Conservation (phyloP, 2,797 vertebrate species). For the Diceros bicornis region DNA sequence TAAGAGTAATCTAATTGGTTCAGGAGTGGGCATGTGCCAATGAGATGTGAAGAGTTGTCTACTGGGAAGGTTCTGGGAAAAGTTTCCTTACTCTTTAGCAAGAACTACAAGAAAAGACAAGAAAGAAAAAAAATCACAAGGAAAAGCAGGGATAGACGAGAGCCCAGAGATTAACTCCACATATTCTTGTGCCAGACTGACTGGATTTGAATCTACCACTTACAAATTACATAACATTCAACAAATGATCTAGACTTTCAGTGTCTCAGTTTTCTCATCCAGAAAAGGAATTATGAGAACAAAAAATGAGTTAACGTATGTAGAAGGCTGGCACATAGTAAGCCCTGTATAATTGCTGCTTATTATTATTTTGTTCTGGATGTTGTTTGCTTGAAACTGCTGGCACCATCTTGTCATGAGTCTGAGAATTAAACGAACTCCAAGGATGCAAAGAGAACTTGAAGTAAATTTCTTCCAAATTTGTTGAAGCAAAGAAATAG, state of each 20-base stretch:
- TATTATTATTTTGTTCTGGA: background rate
- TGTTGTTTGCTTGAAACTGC: background rate
- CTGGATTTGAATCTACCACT: background rate
- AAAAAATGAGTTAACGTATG: background rate
- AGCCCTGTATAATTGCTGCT: background rate
- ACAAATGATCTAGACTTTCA: background rate
- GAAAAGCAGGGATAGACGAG: background rate
- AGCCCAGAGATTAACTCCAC: background rate
- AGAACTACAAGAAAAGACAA: background rate
- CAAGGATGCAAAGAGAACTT: slow-evolving; percentile 33
- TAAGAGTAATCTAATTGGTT: background rate
- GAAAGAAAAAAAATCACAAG: background rate
- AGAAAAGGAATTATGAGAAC: background rate
- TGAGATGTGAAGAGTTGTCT: background rate
- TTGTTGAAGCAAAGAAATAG: background rate
- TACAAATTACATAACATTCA: background rate
- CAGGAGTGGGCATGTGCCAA: background rate
- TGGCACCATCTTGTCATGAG: background rate
- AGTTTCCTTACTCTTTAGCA: background rate
- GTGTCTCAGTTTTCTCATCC: background rate
- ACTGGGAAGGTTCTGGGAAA: background rate
- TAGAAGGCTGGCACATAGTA: background rate
- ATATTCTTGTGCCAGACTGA: background rate
- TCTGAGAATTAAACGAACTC: background rate
- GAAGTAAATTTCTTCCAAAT: slow-evolving; percentile 6